These are phyloP conservation scores for Parapsyche elsis DNA, from an alignment of 1,140 invertebrate species.

Conservation along the genomic window DNA sequence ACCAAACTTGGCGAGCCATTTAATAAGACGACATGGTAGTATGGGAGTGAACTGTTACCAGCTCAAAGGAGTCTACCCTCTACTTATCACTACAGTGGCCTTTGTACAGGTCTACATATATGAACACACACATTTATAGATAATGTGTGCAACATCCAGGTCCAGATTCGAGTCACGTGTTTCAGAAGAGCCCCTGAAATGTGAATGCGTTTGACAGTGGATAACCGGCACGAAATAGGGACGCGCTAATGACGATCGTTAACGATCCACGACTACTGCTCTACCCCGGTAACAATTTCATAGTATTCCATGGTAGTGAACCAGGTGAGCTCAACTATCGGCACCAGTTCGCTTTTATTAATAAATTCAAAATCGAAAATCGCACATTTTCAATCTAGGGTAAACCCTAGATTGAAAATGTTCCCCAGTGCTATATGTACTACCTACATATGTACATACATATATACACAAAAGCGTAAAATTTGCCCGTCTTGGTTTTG, in stretches of 20 bases:
- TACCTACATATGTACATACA: too few relatives aligned
- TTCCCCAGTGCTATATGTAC: too few relatives aligned
- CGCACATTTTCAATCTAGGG: too few relatives aligned
- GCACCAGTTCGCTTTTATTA: background rate
- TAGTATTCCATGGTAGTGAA: background rate
- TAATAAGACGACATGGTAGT: too few relatives aligned
- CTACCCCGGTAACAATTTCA: background rate
- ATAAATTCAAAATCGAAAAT: background rate
- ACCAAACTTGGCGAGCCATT: too few relatives aligned
- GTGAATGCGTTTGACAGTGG: conserved; percentile 36
- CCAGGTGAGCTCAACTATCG: background rate
- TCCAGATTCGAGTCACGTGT: conserved; percentile 13
- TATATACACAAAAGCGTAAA: too few relatives aligned
- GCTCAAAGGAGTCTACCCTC: background rate
- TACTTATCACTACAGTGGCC: background rate
- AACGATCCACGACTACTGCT: conserved; percentile 4
- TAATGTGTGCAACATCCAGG: background rate
- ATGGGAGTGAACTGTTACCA: too few relatives aligned
- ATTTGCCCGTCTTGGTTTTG: too few relatives aligned
- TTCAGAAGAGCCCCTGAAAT: background rate
- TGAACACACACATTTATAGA: background rate
- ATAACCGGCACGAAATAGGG: background rate
- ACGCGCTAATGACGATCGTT: conserved; percentile 22
- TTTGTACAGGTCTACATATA: too few relatives aligned
- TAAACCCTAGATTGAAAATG: too few relatives aligned